Base-by-base conservation (phyloP, 2,113 vertebrate species). In the Argyrosomus japonicus region DNA sequence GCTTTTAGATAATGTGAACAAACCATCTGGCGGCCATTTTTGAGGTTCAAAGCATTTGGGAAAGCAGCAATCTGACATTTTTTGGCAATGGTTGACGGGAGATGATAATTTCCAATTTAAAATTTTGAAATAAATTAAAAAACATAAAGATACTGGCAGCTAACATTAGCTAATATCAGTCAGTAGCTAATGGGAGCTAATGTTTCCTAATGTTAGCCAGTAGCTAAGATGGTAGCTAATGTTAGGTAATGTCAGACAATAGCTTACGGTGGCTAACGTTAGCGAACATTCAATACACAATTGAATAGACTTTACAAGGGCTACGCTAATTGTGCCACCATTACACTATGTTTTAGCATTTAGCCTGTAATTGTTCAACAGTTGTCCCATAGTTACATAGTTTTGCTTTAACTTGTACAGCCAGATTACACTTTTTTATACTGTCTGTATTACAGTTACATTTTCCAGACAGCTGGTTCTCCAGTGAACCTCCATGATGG, bases 381-480 rank as follows among this genome's bases (percentile, higher is more conserved):
- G 56, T 12, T 21, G 11, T 6, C n/a, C 7, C 18, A 36, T 11
- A 29, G 47, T 69, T 48, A 36, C 23, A 60, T 50, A 6, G 15
- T 53, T 48, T 65, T 70, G 64, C 27, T 80, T 77, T 78, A 81
- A 71, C 23, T 61, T 6, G 21, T 29, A 36, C 9, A 25, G 32
- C 48, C 40, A 36, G 47, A 53, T 56, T 32, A 14, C 45, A n/a
- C 21, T 40, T 45, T 64, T 50, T 77, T 7, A 63, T 27, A n/a
- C 48, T n/a, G n/a, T 69, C 36, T 74, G 71, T 23, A 8, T 13
- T 57, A 11, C 1, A 72, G 76, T 71, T 36, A 23, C 18, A 51
- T 81, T 60, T 86, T 72, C 19, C 40, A 73, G 21, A 76, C 82
- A 61, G 81, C 40, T 70, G 45, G 53, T 25, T 85, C 69, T 77